phyloP scores from a whole-genome alignment of 1,140 invertebrate genomes.

The Maniola jurtina region DNA sequence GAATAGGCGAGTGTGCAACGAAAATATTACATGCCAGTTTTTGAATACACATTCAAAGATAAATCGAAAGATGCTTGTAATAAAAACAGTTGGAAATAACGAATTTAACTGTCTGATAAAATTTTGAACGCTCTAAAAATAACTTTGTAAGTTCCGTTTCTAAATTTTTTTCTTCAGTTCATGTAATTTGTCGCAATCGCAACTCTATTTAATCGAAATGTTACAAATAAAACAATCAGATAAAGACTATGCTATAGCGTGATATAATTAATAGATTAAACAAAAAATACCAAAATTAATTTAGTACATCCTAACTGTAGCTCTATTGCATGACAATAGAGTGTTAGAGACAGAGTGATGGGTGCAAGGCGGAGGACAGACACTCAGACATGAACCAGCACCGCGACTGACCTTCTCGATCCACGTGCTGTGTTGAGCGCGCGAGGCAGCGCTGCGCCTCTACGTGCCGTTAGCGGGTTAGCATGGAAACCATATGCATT shows the following conservation, averaged over 20 bases:
- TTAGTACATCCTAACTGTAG: conserved; percentile 5
- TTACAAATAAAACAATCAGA: too few species aligned
- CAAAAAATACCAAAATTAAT: not conserved
- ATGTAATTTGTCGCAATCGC: too few species aligned
- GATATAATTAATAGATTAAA: conserved; percentile 2
- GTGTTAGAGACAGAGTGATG: conserved; percentile 1
- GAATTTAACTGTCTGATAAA: not conserved
- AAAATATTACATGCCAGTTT: not conserved
- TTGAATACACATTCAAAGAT: not conserved
- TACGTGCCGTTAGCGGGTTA: conserved; percentile 74
- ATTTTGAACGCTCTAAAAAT: not conserved
- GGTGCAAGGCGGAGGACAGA: not conserved
- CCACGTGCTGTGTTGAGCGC: conserved; percentile 80
- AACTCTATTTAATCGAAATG: too few species aligned
- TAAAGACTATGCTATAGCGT: not conserved
- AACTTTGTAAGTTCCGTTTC: too few species aligned
- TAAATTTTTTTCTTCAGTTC: too few species aligned
- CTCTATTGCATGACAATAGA: conserved; percentile 5
- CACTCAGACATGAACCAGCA: conserved; percentile 29
- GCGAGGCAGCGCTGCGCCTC: conserved; percentile 66
- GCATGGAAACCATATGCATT: conserved; percentile 75
- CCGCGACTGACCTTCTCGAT: conserved; percentile 85
- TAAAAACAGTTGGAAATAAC: too few species aligned
- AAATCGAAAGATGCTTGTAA: not conserved
- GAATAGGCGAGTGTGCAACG: conserved; percentile 1